A percentile compares a stretch with the other conserved stretches of the same genome.
Conservation (phyloP, 1,140 invertebrate genomes). For the Coenobita brevimanus region DNA sequence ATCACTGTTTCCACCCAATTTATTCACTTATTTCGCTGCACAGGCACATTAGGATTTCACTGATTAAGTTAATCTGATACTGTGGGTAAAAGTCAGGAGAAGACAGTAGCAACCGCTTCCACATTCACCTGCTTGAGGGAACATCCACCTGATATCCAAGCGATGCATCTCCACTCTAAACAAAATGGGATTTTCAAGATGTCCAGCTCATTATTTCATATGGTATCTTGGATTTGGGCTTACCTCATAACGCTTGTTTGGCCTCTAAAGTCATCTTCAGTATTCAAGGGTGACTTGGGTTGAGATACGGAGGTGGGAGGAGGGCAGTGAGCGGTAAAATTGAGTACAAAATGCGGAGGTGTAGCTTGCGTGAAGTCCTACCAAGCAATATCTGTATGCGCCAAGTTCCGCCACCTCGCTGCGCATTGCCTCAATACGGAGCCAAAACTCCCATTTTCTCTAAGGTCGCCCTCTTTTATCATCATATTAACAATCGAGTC, state of each 20-base stretch:
- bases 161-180: slow-evolving; percentile 45
- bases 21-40: too few species aligned
- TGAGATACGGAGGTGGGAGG: slow-evolving; percentile 15
- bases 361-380: slow-evolving; percentile 13
- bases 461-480: too few species aligned
- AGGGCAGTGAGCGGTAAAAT: slow-evolving; percentile 30
- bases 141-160: slow-evolving; percentile 33
- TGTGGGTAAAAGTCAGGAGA: too few species aligned
- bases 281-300: slow-evolving; percentile 22
- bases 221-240: neutral
- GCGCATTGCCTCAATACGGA: too few species aligned
- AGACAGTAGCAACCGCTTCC: neutral
- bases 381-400: too few species aligned
- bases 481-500: too few species aligned
- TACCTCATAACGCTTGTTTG: slow-evolving; percentile 44
- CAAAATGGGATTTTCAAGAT: slow-evolving; percentile 63
- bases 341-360: slow-evolving; percentile 26
- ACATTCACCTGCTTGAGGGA: slow-evolving; percentile 30
- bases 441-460: too few species aligned
- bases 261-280: slow-evolving; percentile 34
- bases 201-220: slow-evolving; percentile 56
- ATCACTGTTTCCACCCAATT: too few species aligned
- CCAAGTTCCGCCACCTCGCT: too few species aligned
- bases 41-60: too few species aligned
- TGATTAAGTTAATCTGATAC: too few species aligned